Base-by-base conservation (phyloP, 2,797 vertebrate species). In the Sebastes trivittatus region DNA sequence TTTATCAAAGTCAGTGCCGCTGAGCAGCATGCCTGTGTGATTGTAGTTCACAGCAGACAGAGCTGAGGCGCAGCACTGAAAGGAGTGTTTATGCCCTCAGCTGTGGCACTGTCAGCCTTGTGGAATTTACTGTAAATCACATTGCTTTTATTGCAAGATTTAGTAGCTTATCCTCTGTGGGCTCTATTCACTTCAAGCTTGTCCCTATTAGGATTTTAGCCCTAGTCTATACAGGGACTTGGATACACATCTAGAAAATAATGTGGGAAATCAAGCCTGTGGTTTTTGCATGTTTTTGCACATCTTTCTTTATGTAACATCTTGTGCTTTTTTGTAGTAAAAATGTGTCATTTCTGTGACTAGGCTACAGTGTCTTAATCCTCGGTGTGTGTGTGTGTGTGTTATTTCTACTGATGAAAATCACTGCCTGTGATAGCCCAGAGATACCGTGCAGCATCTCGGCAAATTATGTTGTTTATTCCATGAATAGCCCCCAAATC, bases 81-180 rank as follows among this genome's bases (percentile, higher is more conserved):
- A 98, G 96, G 96, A 96, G 95, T 98, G 97, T 98, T 98, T 98
- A 98, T 98, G 97, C 97, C 98, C 97, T 98, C 97, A 97, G 97
- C 98, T 98, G 97, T 97, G 97, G 96, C 97, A 96, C 97, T 97
- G 97, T 98, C 98, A 98, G 97, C 97, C 97, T 97, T 96, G 96
- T 97, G 97, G 97, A 98, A 98, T 99, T 99, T 98, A 98, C 98
- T 98, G 98, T 99, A 99, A 99, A 99, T 99, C 98, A 99, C 97
- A 98, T 97, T 97, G 98, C 97, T 98, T 99, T 99, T 99, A 99
- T 99, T 98, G 97, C 97, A 97, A 98, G 98, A 99, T 99, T 99
- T 99, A 99, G 97, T 98, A 97, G 97, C 97, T 98, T 98, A 98
- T 99, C 97, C 98, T 98, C 97, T 96, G 96, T 97, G 97, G 97